These are phyloP conservation scores for Ectemnius lituratus DNA, from an alignment of 2,888 invertebrate genomes.

Conservation along the genomic window DNA sequence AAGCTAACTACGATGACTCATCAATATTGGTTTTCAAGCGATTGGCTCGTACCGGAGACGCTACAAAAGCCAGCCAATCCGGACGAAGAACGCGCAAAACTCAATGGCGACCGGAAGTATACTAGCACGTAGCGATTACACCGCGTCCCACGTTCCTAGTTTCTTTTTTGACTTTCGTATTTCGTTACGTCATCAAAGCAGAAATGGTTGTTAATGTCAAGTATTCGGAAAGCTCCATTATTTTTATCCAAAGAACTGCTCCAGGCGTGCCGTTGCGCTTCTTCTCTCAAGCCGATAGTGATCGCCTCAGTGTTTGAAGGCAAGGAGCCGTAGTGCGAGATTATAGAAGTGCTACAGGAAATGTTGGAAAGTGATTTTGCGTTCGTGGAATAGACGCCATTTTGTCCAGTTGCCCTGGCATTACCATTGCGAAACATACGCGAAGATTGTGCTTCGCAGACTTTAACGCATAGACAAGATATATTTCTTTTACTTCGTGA, in stretches of 20 bases:
- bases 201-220: conserved; percentile 54
- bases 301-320: conserved; percentile 25
- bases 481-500: conserved; percentile 27
- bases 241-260: conserved; percentile 4
- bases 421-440: conserved; percentile 30
- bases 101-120: conserved; percentile 52
- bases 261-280: background rate
- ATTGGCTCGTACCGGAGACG: conserved; percentile 55
- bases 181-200: conserved; percentile 54
- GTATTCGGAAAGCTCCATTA: conserved; percentile 38
- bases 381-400: conserved; percentile 49
- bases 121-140: conserved; percentile 18
- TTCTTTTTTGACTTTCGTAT: conserved; percentile 54
- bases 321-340: conserved; percentile 23
- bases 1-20: conserved; percentile 59
- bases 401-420: conserved; percentile 41
- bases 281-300: conserved; percentile 13
- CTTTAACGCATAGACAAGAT: conserved; percentile 16
- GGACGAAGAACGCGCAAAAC: conserved; percentile 21
- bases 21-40: conserved; percentile 51
- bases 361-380: conserved; percentile 36
- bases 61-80: conserved; percentile 45
- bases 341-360: conserved; percentile 15
- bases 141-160: conserved; percentile 20
- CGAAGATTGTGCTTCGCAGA: conserved; percentile 13